phyloP scores from a whole-genome alignment of 2,113 vertebrate genomes.

The Podiceps cristatus region DNA sequence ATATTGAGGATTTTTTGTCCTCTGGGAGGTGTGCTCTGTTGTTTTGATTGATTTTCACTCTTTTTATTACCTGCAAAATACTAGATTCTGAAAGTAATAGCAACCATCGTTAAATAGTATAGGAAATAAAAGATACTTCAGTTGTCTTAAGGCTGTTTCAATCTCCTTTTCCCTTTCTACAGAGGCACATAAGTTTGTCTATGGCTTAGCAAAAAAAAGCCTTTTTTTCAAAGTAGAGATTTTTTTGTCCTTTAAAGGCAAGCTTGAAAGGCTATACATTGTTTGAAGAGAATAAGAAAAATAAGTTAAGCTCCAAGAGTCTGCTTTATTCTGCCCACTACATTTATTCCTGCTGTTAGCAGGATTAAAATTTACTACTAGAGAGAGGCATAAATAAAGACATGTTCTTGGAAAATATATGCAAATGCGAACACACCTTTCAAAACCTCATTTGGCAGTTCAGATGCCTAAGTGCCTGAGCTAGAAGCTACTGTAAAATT shows the following conservation, averaged over 20 bases:
- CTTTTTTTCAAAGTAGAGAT: background rate
- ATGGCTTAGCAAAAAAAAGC: background rate
- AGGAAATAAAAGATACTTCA: conserved; percentile 63
- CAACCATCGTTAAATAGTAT: conserved; percentile 62
- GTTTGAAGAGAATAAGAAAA: conserved; percentile 49
- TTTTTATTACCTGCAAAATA: conserved; percentile 75
- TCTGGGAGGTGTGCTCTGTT: conserved; percentile 64
- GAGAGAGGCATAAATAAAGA: conserved; percentile 50
- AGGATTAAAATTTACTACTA: conserved; percentile 56
- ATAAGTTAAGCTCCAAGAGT: conserved; percentile 25
- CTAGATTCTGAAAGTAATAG: conserved; percentile 72
- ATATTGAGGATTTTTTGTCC: conserved; percentile 67
- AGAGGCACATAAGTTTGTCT: conserved; percentile 31
- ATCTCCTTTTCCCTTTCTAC: conserved; percentile 42
- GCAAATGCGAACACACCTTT: conserved; percentile 68
- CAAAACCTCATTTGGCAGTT: conserved; percentile 63
- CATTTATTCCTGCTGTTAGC: conserved; percentile 57
- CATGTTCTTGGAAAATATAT: conserved; percentile 62
- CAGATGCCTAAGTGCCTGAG: conserved; percentile 56
- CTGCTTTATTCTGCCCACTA: conserved; percentile 48
- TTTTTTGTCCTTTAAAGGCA: conserved; percentile 48
- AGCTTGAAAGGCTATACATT: conserved; percentile 31
- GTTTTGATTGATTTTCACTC: conserved; percentile 75
- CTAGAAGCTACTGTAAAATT: conserved; percentile 56
- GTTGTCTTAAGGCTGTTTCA: conserved; percentile 68